Evolutionary conservation across 2,113 vertebrate genomes (phyloP), one percentile per base, ranked within the genome.

Genomic region (Erpornis zantholeuca): DNA sequence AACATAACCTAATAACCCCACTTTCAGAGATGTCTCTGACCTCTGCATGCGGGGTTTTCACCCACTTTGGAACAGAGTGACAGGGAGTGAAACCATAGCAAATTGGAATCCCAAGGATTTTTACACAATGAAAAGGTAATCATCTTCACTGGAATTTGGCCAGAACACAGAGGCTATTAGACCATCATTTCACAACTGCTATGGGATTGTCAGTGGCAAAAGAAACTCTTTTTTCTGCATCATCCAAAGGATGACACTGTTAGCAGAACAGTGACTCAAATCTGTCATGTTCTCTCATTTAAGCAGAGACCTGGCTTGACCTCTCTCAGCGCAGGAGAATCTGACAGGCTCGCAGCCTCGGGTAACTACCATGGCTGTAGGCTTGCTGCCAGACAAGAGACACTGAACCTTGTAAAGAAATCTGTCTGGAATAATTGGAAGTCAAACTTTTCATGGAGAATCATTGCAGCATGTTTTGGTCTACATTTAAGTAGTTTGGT

Each of bases 241-340:
- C 90, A 64, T 78, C 71, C 77, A 78, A 76, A 85, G 68, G 70
- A 35, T 82, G 66, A 53, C 76, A 45, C 38, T 42, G 56, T 73
- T 87, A 72, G 59, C n/a, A 93, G 76, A 92, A 66, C 29, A 94
- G 63, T 53, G 78, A 65, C 77, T 96, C 64, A 47, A 65, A 68
- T 44, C 71, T 89, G 61, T 83, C 88, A 78, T 89, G 56, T 64
- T 82, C 82, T 85, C 38, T 73, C 86, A 61, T 81, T 94, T 94
- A 79, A 95, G 79, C 42, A 68, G 54, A 79, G 82, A 86, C 80
- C 89, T 73, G n/a, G 33, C 66, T 35, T 68, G 79, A 50, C 79
- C 79, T 87, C 76, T 66, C 73, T 71, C 36, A 56, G 35, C 10
- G 17, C 47, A 47, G 69, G 60, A 92, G 72, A 10, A 52, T 77